These are phyloP conservation scores for Ceyx margarethae DNA, from an alignment of 2,113 vertebrate species.

Conservation along the genomic window DNA sequence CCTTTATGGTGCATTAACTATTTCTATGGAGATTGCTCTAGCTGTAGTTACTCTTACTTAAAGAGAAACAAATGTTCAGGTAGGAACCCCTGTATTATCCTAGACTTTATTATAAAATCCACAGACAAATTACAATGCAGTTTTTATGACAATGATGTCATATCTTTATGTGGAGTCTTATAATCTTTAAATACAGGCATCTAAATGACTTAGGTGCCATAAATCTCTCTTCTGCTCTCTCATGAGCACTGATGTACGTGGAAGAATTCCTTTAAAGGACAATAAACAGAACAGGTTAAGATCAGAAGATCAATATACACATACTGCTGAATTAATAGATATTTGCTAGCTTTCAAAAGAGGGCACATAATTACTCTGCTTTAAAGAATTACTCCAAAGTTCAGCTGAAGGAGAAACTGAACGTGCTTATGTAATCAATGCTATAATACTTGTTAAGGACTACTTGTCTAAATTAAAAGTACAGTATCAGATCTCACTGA, in stretches of 20 bases:
- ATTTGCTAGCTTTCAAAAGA: slow-evolving; percentile 49
- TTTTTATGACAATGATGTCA: background rate
- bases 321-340: slow-evolving; percentile 63
- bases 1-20: background rate
- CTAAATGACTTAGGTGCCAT: background rate
- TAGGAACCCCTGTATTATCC: background rate
- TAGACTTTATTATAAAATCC: background rate
- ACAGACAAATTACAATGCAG: background rate
- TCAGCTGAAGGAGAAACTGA: slow-evolving; percentile 53
- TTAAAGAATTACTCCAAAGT: slow-evolving; percentile 43
- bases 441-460: background rate
- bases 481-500: background rate
- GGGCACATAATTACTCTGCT: slow-evolving; percentile 19
- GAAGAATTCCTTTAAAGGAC: slow-evolving; percentile 52
- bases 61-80: background rate
- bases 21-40: background rate
- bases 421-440: slow-evolving; percentile 37
- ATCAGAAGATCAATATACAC: slow-evolving; percentile 58
- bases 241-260: background rate
- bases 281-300: slow-evolving; percentile 52
- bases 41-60: background rate
- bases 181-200: background rate
- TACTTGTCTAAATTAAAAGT: slow-evolving; percentile 7
- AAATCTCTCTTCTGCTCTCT: slow-evolving; percentile 11
- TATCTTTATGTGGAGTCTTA: background rate